A percentile compares a stretch with the other conserved stretches of the same genome.
phyloP scores from a whole-genome alignment of 2,797 vertebrate genomes.

The Aeoliscus strigatus region DNA sequence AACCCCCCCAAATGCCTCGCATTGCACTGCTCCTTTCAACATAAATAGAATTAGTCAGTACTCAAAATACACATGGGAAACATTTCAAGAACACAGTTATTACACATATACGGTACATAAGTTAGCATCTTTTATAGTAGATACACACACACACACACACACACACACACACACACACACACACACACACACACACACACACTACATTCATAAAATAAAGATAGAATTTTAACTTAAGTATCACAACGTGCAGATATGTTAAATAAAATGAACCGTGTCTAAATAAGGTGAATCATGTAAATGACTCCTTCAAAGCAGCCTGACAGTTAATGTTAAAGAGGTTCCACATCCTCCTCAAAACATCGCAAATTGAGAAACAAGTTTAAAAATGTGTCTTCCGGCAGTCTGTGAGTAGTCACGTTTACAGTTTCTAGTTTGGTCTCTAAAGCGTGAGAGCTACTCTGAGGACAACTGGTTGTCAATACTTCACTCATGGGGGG shows the following conservation, averaged over 20 bases:
- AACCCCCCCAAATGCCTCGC: constrained; percentile 6
- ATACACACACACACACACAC: constrained; percentile 31
- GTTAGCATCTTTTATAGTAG: constrained; percentile 21
- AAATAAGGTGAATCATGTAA: constrained; percentile 30
- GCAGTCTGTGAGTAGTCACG: no score
- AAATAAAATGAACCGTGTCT: constrained; percentile 19
- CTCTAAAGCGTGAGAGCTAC: no score
- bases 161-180: constrained; percentile 21
- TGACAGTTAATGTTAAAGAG: no score
- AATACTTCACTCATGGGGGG: no score
- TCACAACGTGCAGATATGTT: constrained; percentile 28
- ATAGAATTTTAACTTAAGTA: constrained; percentile 1
- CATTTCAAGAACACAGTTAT: constrained; percentile 26
- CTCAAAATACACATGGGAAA: constrained; percentile 28
- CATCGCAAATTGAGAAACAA: no score
- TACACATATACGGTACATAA: constrained; percentile 40
- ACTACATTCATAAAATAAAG: no score
- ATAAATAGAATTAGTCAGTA: constrained; percentile 30
- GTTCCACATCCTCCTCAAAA: no score
- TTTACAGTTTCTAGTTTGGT: no score
- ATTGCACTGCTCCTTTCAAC: constrained; percentile 15
- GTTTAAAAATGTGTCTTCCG: no score
- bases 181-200: neutral
- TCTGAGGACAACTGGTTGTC: no score
- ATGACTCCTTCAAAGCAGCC: no score